Percentiles rank a stretch among this genome's conserved stretches.
Conservation (phyloP, 2,888 invertebrate genomes). For the Ophion costatus region DNA sequence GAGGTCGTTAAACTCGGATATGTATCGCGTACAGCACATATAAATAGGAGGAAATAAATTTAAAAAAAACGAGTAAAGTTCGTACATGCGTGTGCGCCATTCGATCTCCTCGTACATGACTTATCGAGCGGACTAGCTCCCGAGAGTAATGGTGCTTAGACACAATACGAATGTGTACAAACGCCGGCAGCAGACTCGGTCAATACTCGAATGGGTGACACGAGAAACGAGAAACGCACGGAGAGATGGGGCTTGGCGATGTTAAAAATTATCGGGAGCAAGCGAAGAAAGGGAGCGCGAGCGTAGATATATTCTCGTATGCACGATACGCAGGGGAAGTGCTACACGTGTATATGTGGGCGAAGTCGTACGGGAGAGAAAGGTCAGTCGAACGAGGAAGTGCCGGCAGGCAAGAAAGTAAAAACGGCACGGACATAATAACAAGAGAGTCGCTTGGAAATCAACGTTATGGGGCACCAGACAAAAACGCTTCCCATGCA, state of each 20-base stretch:
- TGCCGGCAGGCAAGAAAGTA: constrained; percentile 75
- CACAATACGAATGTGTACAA: background rate
- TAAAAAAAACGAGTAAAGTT: constrained; percentile 1
- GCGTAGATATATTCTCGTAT: constrained; percentile 58
- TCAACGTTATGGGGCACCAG: constrained; percentile 7
- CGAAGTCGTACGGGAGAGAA: constrained; percentile 73
- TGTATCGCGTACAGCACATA: constrained; percentile 4
- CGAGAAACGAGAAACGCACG: background rate
- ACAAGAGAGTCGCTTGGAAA: constrained; percentile 8
- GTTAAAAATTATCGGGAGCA: background rate
- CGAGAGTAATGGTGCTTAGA: constrained; percentile 28
- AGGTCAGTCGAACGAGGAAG: constrained; percentile 80
- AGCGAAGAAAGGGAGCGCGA: constrained; percentile 49
- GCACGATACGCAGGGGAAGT: constrained; percentile 38
- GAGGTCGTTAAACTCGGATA: constrained; percentile 73
- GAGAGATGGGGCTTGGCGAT: background rate
- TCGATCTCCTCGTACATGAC: background rate
- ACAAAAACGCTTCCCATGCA: constrained; percentile 61
- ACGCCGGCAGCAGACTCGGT: background rate
- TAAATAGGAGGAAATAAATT: background rate
- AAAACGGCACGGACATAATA: constrained; percentile 51
- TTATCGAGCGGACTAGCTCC: constrained; percentile 39
- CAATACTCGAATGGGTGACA: background rate
- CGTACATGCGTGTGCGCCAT: background rate
- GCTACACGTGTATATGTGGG: constrained; percentile 22